Evolutionary conservation across 2,113 vertebrate genomes (phyloP), one percentile per base, ranked within the genome.

Genomic region (Hemiprocne comata): DNA sequence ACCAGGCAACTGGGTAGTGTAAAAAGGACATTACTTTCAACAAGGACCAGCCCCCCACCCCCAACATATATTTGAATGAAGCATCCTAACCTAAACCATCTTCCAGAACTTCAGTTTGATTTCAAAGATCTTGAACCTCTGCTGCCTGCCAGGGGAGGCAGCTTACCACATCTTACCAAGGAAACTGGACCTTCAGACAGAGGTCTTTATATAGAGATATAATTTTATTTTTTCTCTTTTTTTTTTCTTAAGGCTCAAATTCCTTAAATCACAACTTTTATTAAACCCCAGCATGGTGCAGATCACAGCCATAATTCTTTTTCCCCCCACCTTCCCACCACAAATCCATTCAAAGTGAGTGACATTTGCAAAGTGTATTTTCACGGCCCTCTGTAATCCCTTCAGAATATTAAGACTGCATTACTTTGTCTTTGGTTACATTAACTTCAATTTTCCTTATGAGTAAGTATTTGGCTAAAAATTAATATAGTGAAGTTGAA

Each of bases 381-480:
- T 95, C 97, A 85, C 53, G 50, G 97, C 97, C 92, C 93, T 96
- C 95, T 78, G 18, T 98, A 98, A 98, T 98, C 98, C 98, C 98
- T 92, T 95, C 98, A 97, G 98, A 98, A 98, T 98, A 98, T 97
- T 97, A 98, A 98, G 97, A 95, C 97, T 87, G 93, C 97, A 89
- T 97, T 97, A 97, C 97, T 98, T 97, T 97, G 97, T 98, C 98
- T 98, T 97, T 97, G 98, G 98, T 97, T 98, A 98, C 98, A 98
- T 98, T 98, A 97, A 97, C 97, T 98, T 98, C 98, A 97, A 95
- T 98, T 98, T 98, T 98, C 98, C 98, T 98, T 97, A 98, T 96
- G 98, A 98, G 98, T 98, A 97, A 97, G 97, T 98, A 98, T 98
- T 98, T 98, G 98, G 98, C 98, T 98, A 98, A 98, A 98, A 98